phyloP scores from a whole-genome alignment of 2,888 invertebrate genomes.

The Eilema depressum region DNA sequence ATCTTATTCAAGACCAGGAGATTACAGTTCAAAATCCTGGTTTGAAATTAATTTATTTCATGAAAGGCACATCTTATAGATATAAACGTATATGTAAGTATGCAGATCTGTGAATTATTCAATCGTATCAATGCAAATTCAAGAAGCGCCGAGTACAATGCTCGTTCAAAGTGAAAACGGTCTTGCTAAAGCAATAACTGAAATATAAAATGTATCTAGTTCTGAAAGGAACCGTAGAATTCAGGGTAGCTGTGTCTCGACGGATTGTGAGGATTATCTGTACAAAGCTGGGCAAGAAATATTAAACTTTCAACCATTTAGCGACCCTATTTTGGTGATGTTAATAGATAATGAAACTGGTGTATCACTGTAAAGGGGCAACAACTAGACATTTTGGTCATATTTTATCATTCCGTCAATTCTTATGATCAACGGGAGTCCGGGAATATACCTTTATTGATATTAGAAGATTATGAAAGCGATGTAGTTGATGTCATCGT shows the following conservation, averaged over 20 bases:
- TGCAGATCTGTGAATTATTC: neutral
- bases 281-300: constrained; percentile 53
- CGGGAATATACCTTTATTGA: neutral
- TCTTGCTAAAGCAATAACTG: constrained; percentile 43
- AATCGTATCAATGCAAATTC: constrained; percentile 32
- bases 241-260: constrained; percentile 31
- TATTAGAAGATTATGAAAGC: neutral
- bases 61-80: neutral
- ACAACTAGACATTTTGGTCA: neutral
- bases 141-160: constrained; percentile 23
- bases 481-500: neutral
- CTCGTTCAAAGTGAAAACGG: constrained; percentile 27
- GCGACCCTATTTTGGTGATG: constrained; percentile 39
- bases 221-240: constrained; percentile 37
- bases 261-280: constrained; percentile 51
- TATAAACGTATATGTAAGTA: neutral
- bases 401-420: neutral
- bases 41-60: neutral
- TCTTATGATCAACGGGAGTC: neutral
- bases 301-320: constrained; percentile 53
- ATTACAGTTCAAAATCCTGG: neutral
- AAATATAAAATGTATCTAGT: constrained; percentile 46
- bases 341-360: constrained; percentile 48
- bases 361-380: neutral
- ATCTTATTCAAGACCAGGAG: neutral